These are phyloP conservation scores for Acanthurus lineatus DNA, from an alignment of 2,797 vertebrate species.

Conservation along the genomic window DNA sequence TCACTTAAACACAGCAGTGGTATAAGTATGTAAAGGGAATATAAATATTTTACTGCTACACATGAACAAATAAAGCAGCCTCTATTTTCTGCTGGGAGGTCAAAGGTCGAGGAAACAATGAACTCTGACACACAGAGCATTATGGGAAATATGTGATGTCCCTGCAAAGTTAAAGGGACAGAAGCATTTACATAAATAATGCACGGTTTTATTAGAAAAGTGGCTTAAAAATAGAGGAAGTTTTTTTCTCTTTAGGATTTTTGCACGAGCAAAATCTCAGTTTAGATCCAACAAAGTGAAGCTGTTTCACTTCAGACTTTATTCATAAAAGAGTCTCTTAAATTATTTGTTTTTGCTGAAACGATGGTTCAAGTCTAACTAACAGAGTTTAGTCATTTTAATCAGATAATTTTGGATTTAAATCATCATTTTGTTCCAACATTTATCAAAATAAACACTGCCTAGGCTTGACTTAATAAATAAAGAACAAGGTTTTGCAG, in stretches of 20 bases:
- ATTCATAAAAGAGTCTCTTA: too few species aligned
- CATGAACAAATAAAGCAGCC: constrained; percentile 27
- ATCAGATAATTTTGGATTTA: background rate
- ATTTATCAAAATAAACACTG: background rate
- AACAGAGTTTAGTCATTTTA: background rate
- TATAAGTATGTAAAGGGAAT: background rate
- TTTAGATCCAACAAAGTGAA: too few species aligned
- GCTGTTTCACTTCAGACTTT: too few species aligned
- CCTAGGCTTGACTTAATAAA: background rate
- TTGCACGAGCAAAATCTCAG: too few species aligned
- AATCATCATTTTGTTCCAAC: background rate
- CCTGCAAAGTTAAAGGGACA: background rate
- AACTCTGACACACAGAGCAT: background rate
- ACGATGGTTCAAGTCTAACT: too few species aligned
- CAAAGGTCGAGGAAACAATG: constrained; percentile 11
- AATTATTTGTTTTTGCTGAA: too few species aligned
- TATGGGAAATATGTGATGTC: background rate
- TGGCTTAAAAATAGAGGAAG: background rate
- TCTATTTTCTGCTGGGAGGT: constrained; percentile 42
- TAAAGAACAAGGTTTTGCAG: too few species aligned
- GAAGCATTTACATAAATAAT: background rate
- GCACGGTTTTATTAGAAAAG: too few species aligned
- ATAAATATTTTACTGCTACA: constrained; percentile 4
- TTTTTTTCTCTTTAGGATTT: background rate
- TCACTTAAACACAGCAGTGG: background rate